Percentiles rank a stretch among this genome's conserved stretches.
phyloP scores from a whole-genome alignment of 2,113 vertebrate species.

The Xenus cinereus region DNA sequence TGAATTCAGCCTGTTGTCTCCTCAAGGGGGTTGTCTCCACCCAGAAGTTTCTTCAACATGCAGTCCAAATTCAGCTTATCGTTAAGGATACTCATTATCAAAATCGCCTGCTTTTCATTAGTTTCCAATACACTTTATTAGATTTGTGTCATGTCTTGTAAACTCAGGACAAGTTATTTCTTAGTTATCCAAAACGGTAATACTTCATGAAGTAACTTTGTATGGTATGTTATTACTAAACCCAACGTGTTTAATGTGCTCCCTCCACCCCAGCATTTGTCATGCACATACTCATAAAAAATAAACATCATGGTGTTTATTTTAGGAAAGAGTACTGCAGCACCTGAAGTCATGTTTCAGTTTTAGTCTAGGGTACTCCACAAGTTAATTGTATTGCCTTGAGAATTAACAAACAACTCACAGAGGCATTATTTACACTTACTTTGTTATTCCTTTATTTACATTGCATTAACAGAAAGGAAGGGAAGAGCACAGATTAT shows the following conservation, averaged over 20 bases:
- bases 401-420: neutral
- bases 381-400: neutral
- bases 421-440: neutral
- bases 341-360: neutral
- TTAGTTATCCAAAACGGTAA: neutral
- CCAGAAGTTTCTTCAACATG: neutral
- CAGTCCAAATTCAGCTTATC: neutral
- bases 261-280: neutral
- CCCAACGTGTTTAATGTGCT: neutral
- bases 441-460: conserved; percentile 32
- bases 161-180: neutral
- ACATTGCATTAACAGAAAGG: neutral
- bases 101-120: neutral
- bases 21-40: neutral
- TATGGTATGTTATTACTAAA: neutral
- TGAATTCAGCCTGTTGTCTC: neutral
- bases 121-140: neutral
- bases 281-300: neutral
- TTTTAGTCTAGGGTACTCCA: conserved; percentile 1
- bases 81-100: neutral
- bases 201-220: neutral
- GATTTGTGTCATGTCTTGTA: neutral
- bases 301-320: neutral
- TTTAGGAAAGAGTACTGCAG: neutral
- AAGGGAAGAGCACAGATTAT: neutral